Evolutionary conservation across 1,140 invertebrate genomes (phyloP), one percentile per base, ranked within the genome.

Genomic region (Leguminivora glycinivorella): DNA sequence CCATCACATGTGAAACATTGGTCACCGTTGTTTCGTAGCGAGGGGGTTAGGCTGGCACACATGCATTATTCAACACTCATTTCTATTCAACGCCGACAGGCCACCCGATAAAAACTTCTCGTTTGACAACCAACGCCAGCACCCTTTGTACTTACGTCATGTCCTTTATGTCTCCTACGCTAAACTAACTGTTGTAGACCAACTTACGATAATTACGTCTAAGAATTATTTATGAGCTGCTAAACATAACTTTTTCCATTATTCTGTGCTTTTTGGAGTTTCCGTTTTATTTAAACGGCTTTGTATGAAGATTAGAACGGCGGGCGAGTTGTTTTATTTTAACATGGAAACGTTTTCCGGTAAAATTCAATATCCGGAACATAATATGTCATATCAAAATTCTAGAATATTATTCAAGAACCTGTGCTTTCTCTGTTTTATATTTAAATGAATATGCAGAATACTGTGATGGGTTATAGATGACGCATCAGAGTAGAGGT

Each of bases 11-110:
- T 63, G 58, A 63, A 63, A 63, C 58, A 63, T 31, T 63, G 58
- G 58, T 63, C 58, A 34, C 58, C 58, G 25, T 29, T 17, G 26
- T 31, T 63, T 72, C 68, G 70, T 70, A 56, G 69, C 70, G 58
- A 72, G 72, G 70, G 70, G 83, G 68, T 74, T 79, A 73, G 80
- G 52, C 79, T 67, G 58, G 60, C 72, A 75, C 75, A 75, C 81
- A 89, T 91, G 86, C 84, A 89, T 91, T 88, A 89, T 91, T 89
- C 88, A 91, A 83, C 77, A 72, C 85, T 90, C 86, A 89, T 89
- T 89, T 84, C 87, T 87, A 89, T 89, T 87, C 88, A 84, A 88
- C 83, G 85, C 52, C 84, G 85, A 89, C 88, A 85, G 80, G 80
- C 83, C 83, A 85, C 75, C 80, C 83, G 87, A 89, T 90, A 90